phyloP scores from a whole-genome alignment of 2,113 vertebrate genomes.

The Rousettus leschenaultii region DNA sequence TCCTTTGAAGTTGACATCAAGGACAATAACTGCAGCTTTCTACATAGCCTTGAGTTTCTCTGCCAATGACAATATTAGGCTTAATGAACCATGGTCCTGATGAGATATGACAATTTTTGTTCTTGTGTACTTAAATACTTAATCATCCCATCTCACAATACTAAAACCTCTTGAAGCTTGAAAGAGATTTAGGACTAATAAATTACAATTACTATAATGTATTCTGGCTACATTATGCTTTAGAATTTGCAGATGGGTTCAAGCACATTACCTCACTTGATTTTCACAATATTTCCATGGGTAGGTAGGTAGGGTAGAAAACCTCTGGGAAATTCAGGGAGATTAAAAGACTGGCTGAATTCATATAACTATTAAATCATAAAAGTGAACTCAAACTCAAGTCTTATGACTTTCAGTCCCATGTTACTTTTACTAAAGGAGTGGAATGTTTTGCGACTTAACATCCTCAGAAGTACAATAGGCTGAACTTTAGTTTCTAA shows the following conservation, averaged over 20 bases:
- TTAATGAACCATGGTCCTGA: conserved; percentile 52
- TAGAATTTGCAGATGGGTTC: not conserved
- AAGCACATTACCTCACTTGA: not conserved
- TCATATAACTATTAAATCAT: not conserved
- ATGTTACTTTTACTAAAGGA: not conserved
- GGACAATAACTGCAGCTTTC: not conserved
- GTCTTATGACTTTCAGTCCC: not conserved
- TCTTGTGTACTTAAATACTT: conserved; percentile 4
- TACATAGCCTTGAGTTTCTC: conserved; percentile 23
- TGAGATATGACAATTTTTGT: conserved; percentile 15
- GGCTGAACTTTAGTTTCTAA: not conserved
- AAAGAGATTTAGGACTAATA: conserved; percentile 53
- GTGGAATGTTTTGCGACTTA: not conserved
- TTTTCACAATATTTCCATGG: not conserved
- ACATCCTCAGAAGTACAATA: not conserved
- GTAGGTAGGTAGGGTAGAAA: not conserved
- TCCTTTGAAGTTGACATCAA: conserved; percentile 33
- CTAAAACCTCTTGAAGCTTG: conserved; percentile 56
- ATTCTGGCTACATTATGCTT: not conserved
- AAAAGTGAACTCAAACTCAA: not conserved
- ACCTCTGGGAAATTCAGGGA: not conserved
- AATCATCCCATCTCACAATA: conserved; percentile 38
- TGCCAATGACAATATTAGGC: conserved; percentile 38
- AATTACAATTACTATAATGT: not conserved
- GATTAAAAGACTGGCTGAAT: not conserved